Base-by-base conservation (phyloP, 2,113 vertebrate genomes). In the Crotalus viridis region DNA sequence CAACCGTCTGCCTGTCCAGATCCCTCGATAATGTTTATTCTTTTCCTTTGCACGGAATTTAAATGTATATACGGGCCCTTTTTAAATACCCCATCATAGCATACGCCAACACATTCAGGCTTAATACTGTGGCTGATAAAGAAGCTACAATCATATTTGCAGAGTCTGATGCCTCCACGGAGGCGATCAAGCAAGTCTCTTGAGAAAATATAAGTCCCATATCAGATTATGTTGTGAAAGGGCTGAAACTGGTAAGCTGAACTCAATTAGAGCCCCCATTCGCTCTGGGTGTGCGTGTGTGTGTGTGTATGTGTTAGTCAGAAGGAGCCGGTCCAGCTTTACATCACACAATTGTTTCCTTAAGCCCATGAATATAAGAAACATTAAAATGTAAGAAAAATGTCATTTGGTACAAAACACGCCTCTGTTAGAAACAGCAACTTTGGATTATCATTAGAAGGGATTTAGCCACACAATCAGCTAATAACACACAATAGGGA, bases 101-200 rank as follows among this genome's bases (percentile, higher is more conserved):
- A 90, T 90, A 92, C 94, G 93, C 93, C 94, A 94, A 97, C 97
- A 94, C 93, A 95, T 96, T 96, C 94, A 92, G 96, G 69, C 96
- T 95, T 97, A 96, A 96, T 97, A 93, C 95, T 96, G 95, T 96
- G 97, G 96, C 95, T 94, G 96, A 97, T 97, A 97, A 96, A 97
- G 97, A 97, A 97, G 95, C 95, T 93, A 95, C 97, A 97, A 97
- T 96, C 96, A 95, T 98, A 97, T 97, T 97, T 98, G 96, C 95
- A 96, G 95, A 97, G 96, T 95, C 94, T 95, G 94, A 97, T 97
- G 95, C 96, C 95, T 97, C 93, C 96, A 97, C 97, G 97, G 95
- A 97, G 94, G 93, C 97, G 96, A 97, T 97, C 93, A 96, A 96
- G 94, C 90, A 95, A 94, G 92, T 96, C 97, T 96, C 96, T 95